Percentiles rank a stretch among this genome's conserved stretches.
phyloP scores from a whole-genome alignment of 2,797 vertebrate species.

The Phataginus tricuspis region DNA sequence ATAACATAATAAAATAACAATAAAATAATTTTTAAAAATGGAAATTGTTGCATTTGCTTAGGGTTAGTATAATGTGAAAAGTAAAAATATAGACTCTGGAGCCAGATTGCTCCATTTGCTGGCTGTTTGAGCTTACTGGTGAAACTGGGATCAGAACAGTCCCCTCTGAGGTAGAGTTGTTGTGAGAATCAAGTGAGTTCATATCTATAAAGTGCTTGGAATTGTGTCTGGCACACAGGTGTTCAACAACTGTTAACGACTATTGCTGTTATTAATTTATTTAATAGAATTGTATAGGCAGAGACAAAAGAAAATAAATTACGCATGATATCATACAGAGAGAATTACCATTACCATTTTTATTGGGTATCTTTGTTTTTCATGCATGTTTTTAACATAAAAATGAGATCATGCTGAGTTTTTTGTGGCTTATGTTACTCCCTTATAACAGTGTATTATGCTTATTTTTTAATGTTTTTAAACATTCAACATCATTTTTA shows the following conservation, averaged over 20 bases:
- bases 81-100: background rate
- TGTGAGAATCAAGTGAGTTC: background rate
- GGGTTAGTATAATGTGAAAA: background rate
- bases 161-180: background rate
- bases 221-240: background rate
- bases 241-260: background rate
- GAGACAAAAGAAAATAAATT: conserved; percentile 32
- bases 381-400: background rate
- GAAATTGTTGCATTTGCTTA: background rate
- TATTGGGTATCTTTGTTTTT: background rate
- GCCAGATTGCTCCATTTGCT: background rate
- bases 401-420: background rate
- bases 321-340: background rate
- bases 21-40: no score
- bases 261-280: background rate
- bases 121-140: background rate
- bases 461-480: background rate
- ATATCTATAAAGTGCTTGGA: background rate
- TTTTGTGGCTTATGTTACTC: background rate
- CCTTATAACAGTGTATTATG: background rate
- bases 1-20: no score
- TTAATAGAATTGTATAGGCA: background rate
- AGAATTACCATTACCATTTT: conserved; percentile 19
- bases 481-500: background rate
- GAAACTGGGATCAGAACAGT: background rate